Percentiles rank a stretch among this genome's conserved stretches.
These are phyloP conservation scores for Macrosoma leucophasiata DNA, from an alignment of 2,888 invertebrate species.

Conservation along the genomic window DNA sequence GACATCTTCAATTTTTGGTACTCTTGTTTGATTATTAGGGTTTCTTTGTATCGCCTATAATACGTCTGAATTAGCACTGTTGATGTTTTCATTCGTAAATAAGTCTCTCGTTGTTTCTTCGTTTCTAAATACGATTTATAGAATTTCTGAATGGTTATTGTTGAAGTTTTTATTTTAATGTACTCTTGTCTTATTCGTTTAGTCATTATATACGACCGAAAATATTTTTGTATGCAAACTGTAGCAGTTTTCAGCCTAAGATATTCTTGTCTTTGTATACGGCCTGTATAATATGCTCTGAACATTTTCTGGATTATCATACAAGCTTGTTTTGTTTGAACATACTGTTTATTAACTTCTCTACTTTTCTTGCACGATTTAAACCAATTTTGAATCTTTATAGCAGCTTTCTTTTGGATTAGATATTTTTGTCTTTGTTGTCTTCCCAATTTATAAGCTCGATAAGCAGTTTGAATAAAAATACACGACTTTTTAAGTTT, in stretches of 20 bases:
- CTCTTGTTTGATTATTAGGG: slow-evolving; percentile 34
- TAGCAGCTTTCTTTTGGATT: slow-evolving; percentile 40
- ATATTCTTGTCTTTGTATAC: slow-evolving; percentile 45
- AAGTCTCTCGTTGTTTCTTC: slow-evolving; percentile 33
- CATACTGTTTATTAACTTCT: slow-evolving; percentile 37
- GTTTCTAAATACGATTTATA: slow-evolving; percentile 42
- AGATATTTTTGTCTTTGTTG: slow-evolving; percentile 38
- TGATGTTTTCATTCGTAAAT: slow-evolving; percentile 33
- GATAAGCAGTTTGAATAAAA: slow-evolving; percentile 54
- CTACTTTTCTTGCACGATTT: slow-evolving; percentile 40
- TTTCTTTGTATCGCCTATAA: slow-evolving; percentile 39
- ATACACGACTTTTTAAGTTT: slow-evolving; percentile 40
- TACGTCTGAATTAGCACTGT: slow-evolving; percentile 37
- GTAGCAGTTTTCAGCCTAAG: slow-evolving; percentile 45
- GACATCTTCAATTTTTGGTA: slow-evolving; percentile 54
- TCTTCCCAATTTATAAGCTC: slow-evolving; percentile 43
- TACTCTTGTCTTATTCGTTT: slow-evolving; percentile 40
- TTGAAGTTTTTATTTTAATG: slow-evolving; percentile 36
- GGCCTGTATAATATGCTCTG: slow-evolving; percentile 43
- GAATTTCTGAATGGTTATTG: slow-evolving; percentile 37
- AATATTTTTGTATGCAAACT: slow-evolving; percentile 49
- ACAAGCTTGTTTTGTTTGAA: slow-evolving; percentile 45
- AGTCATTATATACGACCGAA: slow-evolving; percentile 44
- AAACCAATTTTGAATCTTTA: slow-evolving; percentile 66
- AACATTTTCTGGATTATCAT: slow-evolving; percentile 61